Conservation (phyloP, 2,888 invertebrate species). For the Tenodera sinensis region DNA sequence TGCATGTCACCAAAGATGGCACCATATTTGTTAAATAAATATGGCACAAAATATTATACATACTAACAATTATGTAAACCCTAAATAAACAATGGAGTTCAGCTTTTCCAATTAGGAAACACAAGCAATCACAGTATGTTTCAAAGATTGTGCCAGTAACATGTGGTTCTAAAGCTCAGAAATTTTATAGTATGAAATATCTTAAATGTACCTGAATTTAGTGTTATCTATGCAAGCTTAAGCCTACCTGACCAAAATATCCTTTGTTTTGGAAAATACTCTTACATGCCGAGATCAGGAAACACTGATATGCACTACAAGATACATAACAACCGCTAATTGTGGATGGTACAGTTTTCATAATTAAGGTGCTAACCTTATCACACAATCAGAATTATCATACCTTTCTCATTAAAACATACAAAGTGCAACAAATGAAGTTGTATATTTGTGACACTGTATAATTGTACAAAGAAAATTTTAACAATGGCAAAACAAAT, state of each 20-base stretch:
- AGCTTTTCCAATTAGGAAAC: background rate
- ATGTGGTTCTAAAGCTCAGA: background rate
- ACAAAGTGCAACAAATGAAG: background rate
- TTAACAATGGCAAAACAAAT: background rate
- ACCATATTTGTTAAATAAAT: background rate
- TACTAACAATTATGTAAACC: background rate
- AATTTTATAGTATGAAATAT: background rate
- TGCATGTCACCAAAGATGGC: background rate
- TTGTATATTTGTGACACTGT: background rate
- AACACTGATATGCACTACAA: background rate
- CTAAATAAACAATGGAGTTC: background rate
- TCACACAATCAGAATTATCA: background rate
- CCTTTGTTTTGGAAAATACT: background rate
- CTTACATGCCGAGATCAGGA: no score
- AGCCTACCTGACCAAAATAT: background rate
- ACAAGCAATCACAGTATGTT: background rate
- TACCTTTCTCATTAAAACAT: background rate
- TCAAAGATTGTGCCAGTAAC: background rate
- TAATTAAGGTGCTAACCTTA: no score
- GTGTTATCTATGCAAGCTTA: background rate
- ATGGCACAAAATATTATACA: background rate
- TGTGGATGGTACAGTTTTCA: background rate
- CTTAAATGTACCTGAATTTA: background rate
- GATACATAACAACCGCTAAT: background rate
- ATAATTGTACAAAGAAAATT: background rate